Base-by-base conservation (phyloP, 2,888 invertebrate species). In the Dynastes grantii region DNA sequence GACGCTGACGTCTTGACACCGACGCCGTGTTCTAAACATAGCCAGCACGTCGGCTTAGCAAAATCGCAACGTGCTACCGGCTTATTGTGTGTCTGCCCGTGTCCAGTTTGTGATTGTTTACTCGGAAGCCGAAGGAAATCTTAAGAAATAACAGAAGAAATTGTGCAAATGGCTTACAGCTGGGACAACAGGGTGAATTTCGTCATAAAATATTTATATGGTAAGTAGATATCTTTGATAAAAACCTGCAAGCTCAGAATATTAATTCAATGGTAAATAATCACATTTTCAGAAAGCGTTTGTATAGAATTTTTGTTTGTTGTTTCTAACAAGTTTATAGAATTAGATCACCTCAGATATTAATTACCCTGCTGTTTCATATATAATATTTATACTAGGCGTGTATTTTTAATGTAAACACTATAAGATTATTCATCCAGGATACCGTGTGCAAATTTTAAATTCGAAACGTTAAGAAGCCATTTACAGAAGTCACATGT, bases 131-230 rank as follows among this genome's bases (percentile, higher is more conserved):
- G 45, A 45, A 13, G 40, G 22, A 37, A 58, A 22, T 16, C 13
- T 1, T 22, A 73, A 61, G 40, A 37, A 71, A 55, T 27, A 55
- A 58, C 32, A 71, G 4, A 11, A 73, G 1, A 68, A 51, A 16
- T 22, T 40, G 73, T 73, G 73, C 22, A 76, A 78, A 95, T 95
- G 95, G 94, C 95, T 79, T 95, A 95, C 90, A 92, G 93, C 86
- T 96, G 95, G 95, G 94, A 95, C 87, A 95, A 94, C 89, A 92
- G 96, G 87, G 95, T 96, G 82, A 93, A 92, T 86, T 96, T 95
- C 89, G 93, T 95, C 87, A 95, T 95, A 84, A 92, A 93, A 88
- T 94, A 94, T 89, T 92, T 95, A 85, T 96, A 95, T 87, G 95
- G 95, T 95, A 90, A 93, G 93, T 91, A 2, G 27, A 27, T 55